Percentiles rank a stretch among this genome's conserved stretches.
Evolutionary conservation across 2,113 vertebrate species (phyloP).

Genomic region (Platichthys flesus): DNA sequence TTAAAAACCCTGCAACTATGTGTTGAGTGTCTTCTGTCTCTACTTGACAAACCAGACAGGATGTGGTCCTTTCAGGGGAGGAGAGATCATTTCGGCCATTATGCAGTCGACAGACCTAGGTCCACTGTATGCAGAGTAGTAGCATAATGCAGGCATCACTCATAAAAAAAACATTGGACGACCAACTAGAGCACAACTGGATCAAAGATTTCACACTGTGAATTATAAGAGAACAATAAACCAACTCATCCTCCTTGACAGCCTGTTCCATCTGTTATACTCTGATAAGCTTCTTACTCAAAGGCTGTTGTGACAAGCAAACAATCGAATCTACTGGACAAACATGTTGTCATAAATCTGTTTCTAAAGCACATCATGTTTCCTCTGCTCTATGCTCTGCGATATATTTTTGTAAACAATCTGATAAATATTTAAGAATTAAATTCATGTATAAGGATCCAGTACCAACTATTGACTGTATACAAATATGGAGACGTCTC

Average conservation of each 20-base stretch:
- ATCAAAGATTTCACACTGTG: conserved; percentile 7
- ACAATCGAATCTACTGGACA: not conserved
- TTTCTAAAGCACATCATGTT: not conserved
- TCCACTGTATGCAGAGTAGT: conserved; percentile 83
- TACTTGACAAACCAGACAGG: too few species aligned
- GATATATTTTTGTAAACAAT: not conserved
- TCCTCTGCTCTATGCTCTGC: not conserved
- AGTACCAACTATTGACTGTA: not conserved
- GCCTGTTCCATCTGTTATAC: conserved; percentile 22
- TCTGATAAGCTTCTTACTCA: not conserved
- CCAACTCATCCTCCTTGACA: conserved; percentile 6
- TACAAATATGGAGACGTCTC: not conserved
- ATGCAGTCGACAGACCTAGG: conserved; percentile 91
- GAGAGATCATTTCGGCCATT: conserved; percentile 90
- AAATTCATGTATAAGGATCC: not conserved
- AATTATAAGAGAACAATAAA: not conserved
- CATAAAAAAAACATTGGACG: not conserved
- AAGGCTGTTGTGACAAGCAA: not conserved
- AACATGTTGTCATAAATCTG: not conserved
- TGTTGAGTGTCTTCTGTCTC: too few species aligned
- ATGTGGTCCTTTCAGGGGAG: too few species aligned
- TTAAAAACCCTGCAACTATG: too few species aligned
- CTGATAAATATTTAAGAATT: not conserved
- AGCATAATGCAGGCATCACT: conserved; percentile 14
- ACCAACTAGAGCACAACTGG: not conserved